phyloP scores from a whole-genome alignment of 1,140 invertebrate genomes.

The Spodoptera frugiperda region DNA sequence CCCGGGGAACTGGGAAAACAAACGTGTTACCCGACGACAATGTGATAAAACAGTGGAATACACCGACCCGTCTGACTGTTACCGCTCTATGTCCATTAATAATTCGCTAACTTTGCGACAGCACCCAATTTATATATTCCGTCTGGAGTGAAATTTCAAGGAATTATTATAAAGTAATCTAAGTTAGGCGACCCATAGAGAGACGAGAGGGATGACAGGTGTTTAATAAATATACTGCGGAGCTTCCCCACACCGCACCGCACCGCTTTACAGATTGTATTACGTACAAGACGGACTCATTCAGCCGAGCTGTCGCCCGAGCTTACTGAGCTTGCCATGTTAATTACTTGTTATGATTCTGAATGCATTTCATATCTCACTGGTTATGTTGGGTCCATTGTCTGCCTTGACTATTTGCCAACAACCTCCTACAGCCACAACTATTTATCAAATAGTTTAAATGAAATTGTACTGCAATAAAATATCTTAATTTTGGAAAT shows the following conservation, averaged over 20 bases:
- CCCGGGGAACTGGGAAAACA: slow-evolving; percentile 55
- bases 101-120: slow-evolving; percentile 70
- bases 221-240: slow-evolving; percentile 77
- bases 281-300: slow-evolving; percentile 66
- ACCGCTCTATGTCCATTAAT: slow-evolving; percentile 69
- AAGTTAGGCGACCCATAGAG: slow-evolving; percentile 78
- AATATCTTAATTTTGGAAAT: no score
- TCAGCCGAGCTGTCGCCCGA: slow-evolving; percentile 64
- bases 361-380: slow-evolving; percentile 35
- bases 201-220: slow-evolving; percentile 77
- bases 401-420: slow-evolving; percentile 30
- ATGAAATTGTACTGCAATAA: no score
- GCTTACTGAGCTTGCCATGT: slow-evolving; percentile 60
- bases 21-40: slow-evolving; percentile 58
- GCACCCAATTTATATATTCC: slow-evolving; percentile 77
- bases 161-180: slow-evolving; percentile 85
- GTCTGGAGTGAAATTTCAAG: slow-evolving; percentile 70
- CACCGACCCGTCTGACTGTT: slow-evolving; percentile 52
- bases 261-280: slow-evolving; percentile 62
- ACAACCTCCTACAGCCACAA: background rate
- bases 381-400: background rate
- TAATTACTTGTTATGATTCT: slow-evolving; percentile 69
- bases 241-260: slow-evolving; percentile 60
- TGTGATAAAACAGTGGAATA: slow-evolving; percentile 66
- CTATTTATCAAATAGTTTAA: no score